Base-by-base conservation (phyloP, 2,797 vertebrate genomes). In the Hemibagrus guttatus region DNA sequence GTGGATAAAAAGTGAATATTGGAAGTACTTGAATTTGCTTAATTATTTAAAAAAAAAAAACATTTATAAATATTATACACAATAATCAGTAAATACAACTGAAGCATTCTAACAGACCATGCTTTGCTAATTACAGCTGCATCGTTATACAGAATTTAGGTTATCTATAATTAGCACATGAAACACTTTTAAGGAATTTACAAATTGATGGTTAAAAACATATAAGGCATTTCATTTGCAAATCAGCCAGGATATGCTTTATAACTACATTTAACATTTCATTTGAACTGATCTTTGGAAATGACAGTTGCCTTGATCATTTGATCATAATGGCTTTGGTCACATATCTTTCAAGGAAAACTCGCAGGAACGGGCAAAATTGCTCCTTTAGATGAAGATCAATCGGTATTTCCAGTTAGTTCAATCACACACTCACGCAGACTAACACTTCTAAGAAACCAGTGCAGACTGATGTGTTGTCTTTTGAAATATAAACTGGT, bases 401-500 rank as follows among this genome's bases (percentile, higher is more conserved):
- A 49, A 63, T 46, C 19, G 16, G 39, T 28, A 17, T 21, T 81
- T 81, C 12, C 14, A 35, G 56, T 79, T 39, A 35, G 11, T 59
- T 61, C 31, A 58, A 79, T 80, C 16, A 79, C 72, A n/a, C 26
- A n/a, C 46, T 54, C 23, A 74, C 52, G 21, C 28, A 56, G 17
- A 52, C 16, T 56, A 11, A 58, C 28, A 79, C 54, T 35, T 79
- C 75, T 39, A 31, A 76, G 52, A 35, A 6, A 58, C 19, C 49
- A 42, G 2, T 58, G 35, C 3, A 61, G 23, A 39, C 19, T n/a
- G n/a, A 58, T 26, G 54, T 23, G 23, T 42, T 61, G 23, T 42
- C 58, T 81, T 81, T 63, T 64, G 58, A 46, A 59, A 80, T 80
- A 80, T 56, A 21, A 19, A 78, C 28, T 35, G 52, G 31, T 46